These are phyloP conservation scores for Phrixothrix hirtus DNA, from an alignment of 2,888 invertebrate species.

Conservation along the genomic window DNA sequence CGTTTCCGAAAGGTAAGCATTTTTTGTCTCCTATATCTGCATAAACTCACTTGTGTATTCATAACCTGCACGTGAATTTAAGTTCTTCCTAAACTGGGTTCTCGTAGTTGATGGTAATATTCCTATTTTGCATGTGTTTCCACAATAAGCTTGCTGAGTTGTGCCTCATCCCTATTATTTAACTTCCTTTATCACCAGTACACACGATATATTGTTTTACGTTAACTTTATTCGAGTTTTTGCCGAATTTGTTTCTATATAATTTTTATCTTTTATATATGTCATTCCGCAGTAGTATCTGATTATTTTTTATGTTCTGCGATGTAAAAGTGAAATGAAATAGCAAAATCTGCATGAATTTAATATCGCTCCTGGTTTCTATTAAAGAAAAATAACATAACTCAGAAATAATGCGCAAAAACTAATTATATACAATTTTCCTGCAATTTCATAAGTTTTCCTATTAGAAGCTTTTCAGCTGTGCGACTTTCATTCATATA, in stretches of 20 bases:
- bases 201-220: conserved; percentile 23
- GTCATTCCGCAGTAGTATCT: no score
- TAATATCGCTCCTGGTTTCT: no score
- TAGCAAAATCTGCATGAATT: no score
- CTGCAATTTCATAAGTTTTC: no score
- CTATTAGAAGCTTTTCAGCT: no score
- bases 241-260: conserved; percentile 2
- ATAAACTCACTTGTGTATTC: conserved; percentile 24
- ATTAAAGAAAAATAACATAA: no score
- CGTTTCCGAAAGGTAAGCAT: conserved; percentile 14
- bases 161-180: conserved; percentile 25
- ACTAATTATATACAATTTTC: no score
- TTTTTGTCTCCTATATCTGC: conserved; percentile 16
- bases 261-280: no score
- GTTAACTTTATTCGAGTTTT: conserved; percentile 10
- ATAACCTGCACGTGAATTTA: conserved; percentile 27
- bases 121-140: conserved; percentile 29
- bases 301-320: no score
- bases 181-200: conserved; percentile 14
- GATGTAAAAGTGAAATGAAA: no score
- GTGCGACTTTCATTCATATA: no score
- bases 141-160: conserved; percentile 26
- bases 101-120: conserved; percentile 26
- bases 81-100: conserved; percentile 20
- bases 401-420: no score